These are phyloP conservation scores for Drosophila obscura DNA, from an alignment of 1,140 invertebrate species.

Conservation along the genomic window DNA sequence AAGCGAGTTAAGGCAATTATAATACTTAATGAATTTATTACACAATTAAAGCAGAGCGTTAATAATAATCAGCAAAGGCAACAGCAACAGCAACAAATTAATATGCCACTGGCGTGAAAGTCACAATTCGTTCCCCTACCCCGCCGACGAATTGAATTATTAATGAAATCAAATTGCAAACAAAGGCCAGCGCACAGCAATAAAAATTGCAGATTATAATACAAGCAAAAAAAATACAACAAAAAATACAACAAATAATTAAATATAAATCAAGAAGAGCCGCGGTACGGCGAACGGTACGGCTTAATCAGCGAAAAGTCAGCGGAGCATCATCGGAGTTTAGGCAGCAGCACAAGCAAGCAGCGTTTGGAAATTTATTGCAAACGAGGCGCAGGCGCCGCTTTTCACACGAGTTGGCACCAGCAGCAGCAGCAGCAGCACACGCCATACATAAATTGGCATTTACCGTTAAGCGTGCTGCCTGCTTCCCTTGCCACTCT, in stretches of 20 bases:
- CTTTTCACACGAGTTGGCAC: slow-evolving; percentile 75
- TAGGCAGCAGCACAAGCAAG: slow-evolving; percentile 14
- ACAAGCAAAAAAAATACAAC: slow-evolving; percentile 14
- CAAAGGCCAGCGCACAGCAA: slow-evolving; percentile 23
- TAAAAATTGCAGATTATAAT: slow-evolving; percentile 34
- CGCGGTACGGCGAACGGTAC: slow-evolving; percentile 21
- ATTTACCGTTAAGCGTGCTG: slow-evolving; percentile 55
- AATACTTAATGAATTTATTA: slow-evolving; percentile 80
- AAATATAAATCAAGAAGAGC: slow-evolving; percentile 34
- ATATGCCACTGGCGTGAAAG: slow-evolving; percentile 71
- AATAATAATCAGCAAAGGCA: slow-evolving; percentile 5
- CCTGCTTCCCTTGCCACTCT: slow-evolving; percentile 1
- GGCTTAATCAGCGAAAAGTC: slow-evolving; percentile 58
- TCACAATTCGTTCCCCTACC: slow-evolving; percentile 33
- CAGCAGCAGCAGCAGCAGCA: slow-evolving; percentile 31
- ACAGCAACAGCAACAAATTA: slow-evolving; percentile 56
- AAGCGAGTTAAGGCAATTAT: slow-evolving; percentile 60
- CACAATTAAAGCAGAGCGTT: slow-evolving; percentile 61
- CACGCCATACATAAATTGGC: slow-evolving; percentile 52
- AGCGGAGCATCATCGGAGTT: slow-evolving; percentile 7
- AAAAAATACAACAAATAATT: slow-evolving; percentile 33
- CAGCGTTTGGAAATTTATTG: slow-evolving; percentile 31
- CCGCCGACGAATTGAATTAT: slow-evolving; percentile 57
- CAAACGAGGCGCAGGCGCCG: slow-evolving; percentile 67
- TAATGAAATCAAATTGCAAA: slow-evolving; percentile 68